Base-by-base conservation (phyloP, 2,888 invertebrate genomes). In the Tetragonisca angustula region DNA sequence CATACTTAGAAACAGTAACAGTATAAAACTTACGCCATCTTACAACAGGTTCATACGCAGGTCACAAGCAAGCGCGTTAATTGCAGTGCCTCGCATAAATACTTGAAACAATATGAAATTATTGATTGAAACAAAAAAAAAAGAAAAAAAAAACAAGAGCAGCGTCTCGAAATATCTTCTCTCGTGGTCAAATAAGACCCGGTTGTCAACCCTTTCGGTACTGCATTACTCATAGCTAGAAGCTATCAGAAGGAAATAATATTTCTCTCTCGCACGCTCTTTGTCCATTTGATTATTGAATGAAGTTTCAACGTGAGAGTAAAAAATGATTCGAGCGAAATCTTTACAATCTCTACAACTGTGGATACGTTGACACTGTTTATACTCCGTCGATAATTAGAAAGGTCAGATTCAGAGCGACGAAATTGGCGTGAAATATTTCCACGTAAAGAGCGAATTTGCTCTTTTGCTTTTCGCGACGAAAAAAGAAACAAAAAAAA, bases 151-250 rank as follows among this genome's bases (percentile, higher is more conserved):
- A 19, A 6, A 19, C 19, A 1, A 61, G 72, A 74, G 74, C 73
- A 64, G 64, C 52, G n/a, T 36, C 19, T 52, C 43, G 19, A 64
- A 32, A 56, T 24, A 56, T 27, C 11, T 17, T n/a, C 1, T 56
- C 27, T 19, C 74, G 21, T 36, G 2, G 52, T 17, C 15, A 65
- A 17, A 49, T 49, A 32, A 71, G 6, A 43, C 4, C 6, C 43
- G n/a, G 21, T 62, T 65, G 9, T 49, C 17, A 54, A 78, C 43
- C 64, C 19, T 50, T 78, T 74, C 75, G 78, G 64, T 75, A 75
- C 64, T 54, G 65, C 43, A 24, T 54, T 17, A 24, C 27, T 19
- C 32, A 32, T 32, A 32, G 32, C 32, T 2, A 36, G 36, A 62
- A 43, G 36, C 9, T 5, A 2, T 3, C 64, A 17, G 17, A 36